phyloP scores from a whole-genome alignment of 2,797 vertebrate species.

The Falco berigora region DNA sequence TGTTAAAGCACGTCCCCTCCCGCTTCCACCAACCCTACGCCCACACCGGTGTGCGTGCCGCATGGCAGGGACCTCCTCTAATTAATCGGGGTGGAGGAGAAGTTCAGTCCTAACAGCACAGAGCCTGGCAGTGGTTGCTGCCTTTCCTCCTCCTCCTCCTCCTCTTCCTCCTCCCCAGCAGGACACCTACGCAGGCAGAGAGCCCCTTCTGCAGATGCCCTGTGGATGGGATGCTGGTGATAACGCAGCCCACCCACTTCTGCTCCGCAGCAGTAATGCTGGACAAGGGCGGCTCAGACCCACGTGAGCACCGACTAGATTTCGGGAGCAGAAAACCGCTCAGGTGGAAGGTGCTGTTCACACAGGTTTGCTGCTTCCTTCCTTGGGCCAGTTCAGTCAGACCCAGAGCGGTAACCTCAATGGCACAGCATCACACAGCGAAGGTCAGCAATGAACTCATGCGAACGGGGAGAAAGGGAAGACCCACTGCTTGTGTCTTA shows the following conservation, averaged over 20 bases:
- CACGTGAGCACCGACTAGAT: background rate
- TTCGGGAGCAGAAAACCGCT: background rate
- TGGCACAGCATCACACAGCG: background rate
- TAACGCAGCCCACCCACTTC: background rate
- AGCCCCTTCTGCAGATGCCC: background rate
- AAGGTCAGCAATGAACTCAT: background rate
- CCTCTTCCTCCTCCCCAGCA: background rate
- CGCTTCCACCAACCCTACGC: background rate
- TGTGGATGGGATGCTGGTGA: rapidly evolving
- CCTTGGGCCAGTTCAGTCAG: background rate
- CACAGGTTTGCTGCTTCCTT: background rate
- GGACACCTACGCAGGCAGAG: background rate
- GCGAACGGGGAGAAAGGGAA: background rate
- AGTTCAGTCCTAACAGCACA: background rate
- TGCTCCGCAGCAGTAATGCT: background rate
- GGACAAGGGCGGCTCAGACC: background rate
- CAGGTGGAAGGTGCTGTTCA: background rate
- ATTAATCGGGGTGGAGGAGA: background rate
- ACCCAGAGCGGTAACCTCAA: background rate
- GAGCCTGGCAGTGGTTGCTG: background rate
- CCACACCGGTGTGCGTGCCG: background rate
- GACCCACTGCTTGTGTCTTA: background rate
- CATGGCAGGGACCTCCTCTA: background rate
- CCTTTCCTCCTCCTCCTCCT: background rate
- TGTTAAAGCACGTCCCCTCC: background rate